Percentiles rank a stretch among this genome's conserved stretches.
phyloP scores from a whole-genome alignment of 2,797 vertebrate genomes.

The Acanthis flammea region DNA sequence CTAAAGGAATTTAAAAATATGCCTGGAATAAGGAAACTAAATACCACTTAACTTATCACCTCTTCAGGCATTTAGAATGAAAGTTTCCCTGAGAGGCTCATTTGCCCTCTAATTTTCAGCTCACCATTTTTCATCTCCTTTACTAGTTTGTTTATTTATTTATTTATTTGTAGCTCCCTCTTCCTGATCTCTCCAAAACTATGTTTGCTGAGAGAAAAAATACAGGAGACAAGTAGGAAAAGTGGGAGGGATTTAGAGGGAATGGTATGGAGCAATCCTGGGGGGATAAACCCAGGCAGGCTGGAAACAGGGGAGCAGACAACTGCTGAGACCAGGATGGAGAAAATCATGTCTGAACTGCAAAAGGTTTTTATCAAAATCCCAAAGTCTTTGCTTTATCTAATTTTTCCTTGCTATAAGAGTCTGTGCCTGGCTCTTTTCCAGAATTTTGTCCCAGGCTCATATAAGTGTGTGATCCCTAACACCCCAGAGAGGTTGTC shows the following conservation, averaged over 20 bases:
- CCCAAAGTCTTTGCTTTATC: background rate
- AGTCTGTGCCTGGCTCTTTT: background rate
- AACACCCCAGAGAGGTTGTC: background rate
- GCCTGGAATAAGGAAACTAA: background rate
- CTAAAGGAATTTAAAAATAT: background rate
- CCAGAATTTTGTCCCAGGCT: background rate
- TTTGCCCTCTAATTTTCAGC: background rate
- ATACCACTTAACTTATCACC: background rate
- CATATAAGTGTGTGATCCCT: background rate
- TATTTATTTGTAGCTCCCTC: background rate
- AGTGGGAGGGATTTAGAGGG: background rate
- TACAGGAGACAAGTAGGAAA: background rate
- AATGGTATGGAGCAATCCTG: fast-evolving
- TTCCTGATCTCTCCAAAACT: background rate
- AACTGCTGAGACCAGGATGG: background rate
- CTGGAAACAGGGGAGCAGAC: background rate
- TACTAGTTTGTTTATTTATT: background rate
- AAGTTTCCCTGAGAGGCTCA: background rate
- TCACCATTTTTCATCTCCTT: background rate
- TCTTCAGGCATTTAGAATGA: background rate
- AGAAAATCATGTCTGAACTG: background rate
- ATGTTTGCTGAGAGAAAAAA: background rate
- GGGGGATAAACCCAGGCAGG: background rate
- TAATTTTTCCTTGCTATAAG: background rate
- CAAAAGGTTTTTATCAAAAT: background rate